Percentiles rank a stretch among this genome's conserved stretches.
Conservation (phyloP, 2,888 invertebrate species). For the Amblyjoppa proteus region DNA sequence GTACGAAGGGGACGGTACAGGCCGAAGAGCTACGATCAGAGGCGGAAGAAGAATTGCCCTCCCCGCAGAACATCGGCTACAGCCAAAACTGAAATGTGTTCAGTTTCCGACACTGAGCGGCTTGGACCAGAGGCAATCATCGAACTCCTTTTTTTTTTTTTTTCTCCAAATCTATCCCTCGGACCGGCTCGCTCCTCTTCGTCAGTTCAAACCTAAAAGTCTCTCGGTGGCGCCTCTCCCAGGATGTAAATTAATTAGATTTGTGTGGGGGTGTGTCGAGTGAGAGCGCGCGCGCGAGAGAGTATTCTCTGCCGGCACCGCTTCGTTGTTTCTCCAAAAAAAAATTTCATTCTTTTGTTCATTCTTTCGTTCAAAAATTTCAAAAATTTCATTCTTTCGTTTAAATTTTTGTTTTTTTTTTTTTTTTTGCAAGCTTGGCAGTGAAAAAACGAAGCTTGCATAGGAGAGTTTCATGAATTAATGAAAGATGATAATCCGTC, state of each 20-base stretch:
- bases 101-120: conserved; percentile 30
- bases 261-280: conserved; percentile 84
- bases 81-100: conserved; percentile 38
- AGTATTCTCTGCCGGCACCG: conserved; percentile 70
- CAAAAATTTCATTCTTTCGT: conserved; percentile 35
- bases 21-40: background rate
- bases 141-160: conserved; percentile 26
- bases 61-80: background rate
- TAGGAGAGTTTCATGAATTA: conserved; percentile 45
- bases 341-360: conserved; percentile 37
- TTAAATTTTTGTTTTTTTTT: conserved; percentile 33
- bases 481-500: background rate
- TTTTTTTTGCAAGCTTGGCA: background rate
- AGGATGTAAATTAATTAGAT: conserved; percentile 85
- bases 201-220: conserved; percentile 53
- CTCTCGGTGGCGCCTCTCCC: conserved; percentile 81
- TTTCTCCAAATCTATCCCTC: conserved; percentile 3
- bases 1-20: background rate
- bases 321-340: conserved; percentile 71
- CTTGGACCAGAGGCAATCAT: conserved; percentile 51
- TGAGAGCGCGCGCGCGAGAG: conserved; percentile 53
- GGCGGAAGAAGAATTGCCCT: conserved; percentile 34
- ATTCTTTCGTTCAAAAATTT: too few relatives aligned
- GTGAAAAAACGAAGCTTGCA: conserved; percentile 14
- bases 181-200: conserved; percentile 13